Evolutionary conservation across 2,888 invertebrate species (phyloP), one percentile per base, ranked within the genome.

Genomic region (Hirtodrosophila cameraria): DNA sequence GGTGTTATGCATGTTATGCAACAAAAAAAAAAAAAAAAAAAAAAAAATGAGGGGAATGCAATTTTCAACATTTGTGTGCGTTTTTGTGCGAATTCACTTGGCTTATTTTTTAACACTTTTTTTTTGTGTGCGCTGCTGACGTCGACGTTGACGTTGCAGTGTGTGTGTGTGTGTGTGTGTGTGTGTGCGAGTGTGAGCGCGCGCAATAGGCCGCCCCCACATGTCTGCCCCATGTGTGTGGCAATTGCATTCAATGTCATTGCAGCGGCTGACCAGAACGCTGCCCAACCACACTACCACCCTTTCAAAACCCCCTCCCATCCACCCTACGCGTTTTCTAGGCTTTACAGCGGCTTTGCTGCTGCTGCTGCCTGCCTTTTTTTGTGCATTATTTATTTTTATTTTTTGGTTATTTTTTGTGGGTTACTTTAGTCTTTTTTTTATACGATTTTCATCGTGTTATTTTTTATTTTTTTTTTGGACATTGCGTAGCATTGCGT

Each of bases 41-140:
- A 69, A 76, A 83, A 83, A 88, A 88, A 80, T 84, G n/a, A 88
- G 89, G 89, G 88, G 86, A 88, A 87, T 86, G 75, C 81, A 75
- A 63, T 70, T 73, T n/a, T 75, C 53, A 65, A 58, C 69, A 69
- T 74, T 73, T 77, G 71, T 72, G 73, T 66, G 63, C 59, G 58
- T 66, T 65, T 39, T 67, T 68, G 67, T 76, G 64, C 63, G 62
- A 73, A 77, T 74, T 71, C 68, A 63, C 54, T 73, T 79, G 82
- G 68, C 86, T 78, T 85, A 85, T 83, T 83, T 83, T 85, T 83
- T 59, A 62, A 52, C 9, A 43, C 28, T 36, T 67, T 60, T 70
- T 66, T 74, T 62, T 50, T 28, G 35, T 16, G 28, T 42, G 28
- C 50, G 42, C 12, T 15, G 46, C 9, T 16, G 39, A 23, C 9